Evolutionary conservation across 1,140 invertebrate species (phyloP).

Genomic region (Charaxes varanes): DNA sequence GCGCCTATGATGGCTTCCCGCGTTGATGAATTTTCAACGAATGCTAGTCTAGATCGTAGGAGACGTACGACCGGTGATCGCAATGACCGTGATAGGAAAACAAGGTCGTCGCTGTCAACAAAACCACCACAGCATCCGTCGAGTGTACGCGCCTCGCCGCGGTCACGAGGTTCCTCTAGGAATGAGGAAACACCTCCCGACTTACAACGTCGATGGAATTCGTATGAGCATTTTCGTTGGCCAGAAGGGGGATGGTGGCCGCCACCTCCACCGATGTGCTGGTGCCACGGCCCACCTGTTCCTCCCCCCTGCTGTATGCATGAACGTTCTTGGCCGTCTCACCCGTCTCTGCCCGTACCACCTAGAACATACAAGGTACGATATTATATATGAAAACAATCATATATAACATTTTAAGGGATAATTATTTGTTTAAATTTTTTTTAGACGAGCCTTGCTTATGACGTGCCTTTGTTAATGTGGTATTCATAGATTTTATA

Average conservation of each 20-base stretch:
- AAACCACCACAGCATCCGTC: slow-evolving; percentile 62
- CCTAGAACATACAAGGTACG: slow-evolving; percentile 53
- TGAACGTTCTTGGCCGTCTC: slow-evolving; percentile 56
- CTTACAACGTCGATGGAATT: slow-evolving; percentile 64
- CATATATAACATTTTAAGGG: no score
- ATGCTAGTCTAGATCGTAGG: slow-evolving; percentile 71
- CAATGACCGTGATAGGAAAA: slow-evolving; percentile 74
- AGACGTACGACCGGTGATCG: slow-evolving; percentile 47
- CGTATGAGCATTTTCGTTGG: slow-evolving; percentile 70
- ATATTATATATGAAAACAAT: slow-evolving; percentile 2
- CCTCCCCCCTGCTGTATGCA: slow-evolving; percentile 62
- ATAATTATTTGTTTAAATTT: no score
- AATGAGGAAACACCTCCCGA: slow-evolving; percentile 54
- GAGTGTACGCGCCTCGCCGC: slow-evolving; percentile 62
- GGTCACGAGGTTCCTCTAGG: slow-evolving; percentile 38
- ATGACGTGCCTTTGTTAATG: no score
- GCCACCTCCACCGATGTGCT: slow-evolving; percentile 74
- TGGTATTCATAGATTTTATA: no score
- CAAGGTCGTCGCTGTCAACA: slow-evolving; percentile 71
- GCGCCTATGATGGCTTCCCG: slow-evolving; percentile 35
- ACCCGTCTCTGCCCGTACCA: slow-evolving; percentile 49
- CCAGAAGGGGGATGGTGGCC: slow-evolving; percentile 78
- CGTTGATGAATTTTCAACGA: slow-evolving; percentile 41
- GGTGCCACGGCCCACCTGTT: slow-evolving; percentile 58
- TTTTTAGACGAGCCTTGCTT: no score